Base-by-base conservation (phyloP, 1,140 invertebrate genomes). In the Drosophila mojavensis region DNA sequence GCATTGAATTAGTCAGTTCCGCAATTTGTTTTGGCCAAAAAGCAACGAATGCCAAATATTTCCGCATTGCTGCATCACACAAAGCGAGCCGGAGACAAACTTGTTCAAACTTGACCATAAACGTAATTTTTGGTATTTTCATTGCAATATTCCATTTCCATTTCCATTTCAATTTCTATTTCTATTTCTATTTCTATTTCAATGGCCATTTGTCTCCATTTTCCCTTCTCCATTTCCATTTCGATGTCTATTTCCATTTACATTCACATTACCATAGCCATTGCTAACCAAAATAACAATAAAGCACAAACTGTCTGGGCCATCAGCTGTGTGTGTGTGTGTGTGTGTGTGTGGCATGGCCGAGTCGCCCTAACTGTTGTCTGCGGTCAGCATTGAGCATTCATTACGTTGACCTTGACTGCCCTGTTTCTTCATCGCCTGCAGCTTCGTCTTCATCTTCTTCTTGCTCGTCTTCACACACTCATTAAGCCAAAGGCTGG, bases 1-100 rank as follows among this genome's bases (percentile, higher is more conserved):
- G 67, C 74, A 81, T 81, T 70, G 63, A 78, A 82, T 82, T 79
- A 75, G 58, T 50, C 62, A 79, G 81, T 75, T 83, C 65, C 53
- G 66, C 71, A 82, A 60, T 70, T 75, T 64, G 64, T 55, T 79
- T 70, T 75, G 50, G 36, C 54, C 54, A 56, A 10, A 11, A 6
- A 56, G 33, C 43, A 17, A 50, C 20, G 48, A 30, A 54, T 43
- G 56, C 48, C 9, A 26, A 43, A 55, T 45, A 53, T 53, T 61
- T 70, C 39, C 60, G 60, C 39, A 48, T 17, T 41, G 54, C 24
- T 13, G 24, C 54, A 59, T 24, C 24, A 30, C 13, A 13, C 5
- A 13, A 51, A 9, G 17, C 20, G 11, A 50, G 45, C 17, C 24
- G 7, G 24, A 54, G 50, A 62, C 47, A 61, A 54, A 15, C 6